phyloP scores from a whole-genome alignment of 2,113 vertebrate genomes.

The Atractosteus spatula region DNA sequence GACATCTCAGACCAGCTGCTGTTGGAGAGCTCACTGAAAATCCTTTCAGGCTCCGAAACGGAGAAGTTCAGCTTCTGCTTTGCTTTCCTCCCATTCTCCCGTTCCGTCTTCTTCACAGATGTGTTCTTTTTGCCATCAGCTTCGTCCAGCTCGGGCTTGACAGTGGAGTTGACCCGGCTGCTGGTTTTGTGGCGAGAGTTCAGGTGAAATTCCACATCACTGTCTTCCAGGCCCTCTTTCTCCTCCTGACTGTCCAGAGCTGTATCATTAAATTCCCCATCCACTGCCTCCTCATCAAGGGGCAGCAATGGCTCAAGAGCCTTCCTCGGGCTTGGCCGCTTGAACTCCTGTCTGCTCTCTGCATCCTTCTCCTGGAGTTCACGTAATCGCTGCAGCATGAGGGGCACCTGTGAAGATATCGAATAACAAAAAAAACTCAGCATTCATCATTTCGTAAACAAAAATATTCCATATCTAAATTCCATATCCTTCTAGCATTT shows the following conservation, averaged over 20 bases:
- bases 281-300: conserved; percentile 90
- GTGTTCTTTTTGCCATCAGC: conserved; percentile 50
- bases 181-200: conserved; percentile 76
- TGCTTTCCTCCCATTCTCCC: conserved; percentile 76
- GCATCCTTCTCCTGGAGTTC: conserved; percentile 87
- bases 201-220: conserved; percentile 79
- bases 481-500: too few relatives aligned
- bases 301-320: conserved; percentile 78
- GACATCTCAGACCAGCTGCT: conserved; percentile 99
- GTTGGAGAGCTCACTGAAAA: conserved; percentile 92
- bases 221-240: conserved; percentile 62
- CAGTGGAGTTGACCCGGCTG: conserved; percentile 71
- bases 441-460: too few relatives aligned
- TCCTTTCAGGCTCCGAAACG: conserved; percentile 80
- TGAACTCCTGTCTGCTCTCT: conserved; percentile 78
- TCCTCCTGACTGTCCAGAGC: conserved; percentile 68
- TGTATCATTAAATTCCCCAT: conserved; percentile 84
- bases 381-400: conserved; percentile 87
- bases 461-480: too few relatives aligned
- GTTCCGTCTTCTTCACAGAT: conserved; percentile 70
- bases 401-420: conserved; percentile 76
- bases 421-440: background rate
- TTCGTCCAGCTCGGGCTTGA: conserved; percentile 69
- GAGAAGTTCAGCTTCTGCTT: conserved; percentile 91
- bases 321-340: conserved; percentile 84